phyloP scores from a whole-genome alignment of 2,113 vertebrate species.

The Pithys albifrons region DNA sequence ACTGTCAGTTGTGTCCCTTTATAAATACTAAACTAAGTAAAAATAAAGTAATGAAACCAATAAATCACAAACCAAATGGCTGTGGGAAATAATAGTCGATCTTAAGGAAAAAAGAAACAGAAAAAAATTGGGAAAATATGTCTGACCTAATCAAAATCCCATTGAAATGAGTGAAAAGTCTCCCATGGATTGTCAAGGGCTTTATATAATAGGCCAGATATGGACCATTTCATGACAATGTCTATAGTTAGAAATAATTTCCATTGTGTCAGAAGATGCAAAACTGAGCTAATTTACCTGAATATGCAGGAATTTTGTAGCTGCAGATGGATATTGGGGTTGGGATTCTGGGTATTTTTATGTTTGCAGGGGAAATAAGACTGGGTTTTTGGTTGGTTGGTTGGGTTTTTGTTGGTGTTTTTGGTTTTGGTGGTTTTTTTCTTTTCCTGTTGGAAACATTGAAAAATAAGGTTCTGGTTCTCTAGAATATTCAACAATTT shows the following conservation, averaged over 20 bases:
- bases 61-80: neutral
- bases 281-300: neutral
- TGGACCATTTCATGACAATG: neutral
- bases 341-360: neutral
- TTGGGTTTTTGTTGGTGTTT: neutral
- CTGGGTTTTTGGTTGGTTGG: neutral
- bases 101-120: neutral
- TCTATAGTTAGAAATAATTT: neutral
- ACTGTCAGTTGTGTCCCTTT: neutral
- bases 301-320: neutral
- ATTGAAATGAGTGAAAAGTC: neutral
- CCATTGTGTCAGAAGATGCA: neutral
- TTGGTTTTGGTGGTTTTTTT: neutral
- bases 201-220: neutral
- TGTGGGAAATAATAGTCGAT: neutral
- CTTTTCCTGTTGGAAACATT: neutral
- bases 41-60: conserved; percentile 13
- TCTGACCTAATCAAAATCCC: neutral
- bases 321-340: neutral
- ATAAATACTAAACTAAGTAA: neutral
- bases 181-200: neutral
- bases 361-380: neutral
- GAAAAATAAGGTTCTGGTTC: neutral
- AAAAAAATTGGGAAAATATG: neutral
- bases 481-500: neutral